phyloP scores from a whole-genome alignment of 1,140 invertebrate genomes.

The Diorhabda sublineata region DNA sequence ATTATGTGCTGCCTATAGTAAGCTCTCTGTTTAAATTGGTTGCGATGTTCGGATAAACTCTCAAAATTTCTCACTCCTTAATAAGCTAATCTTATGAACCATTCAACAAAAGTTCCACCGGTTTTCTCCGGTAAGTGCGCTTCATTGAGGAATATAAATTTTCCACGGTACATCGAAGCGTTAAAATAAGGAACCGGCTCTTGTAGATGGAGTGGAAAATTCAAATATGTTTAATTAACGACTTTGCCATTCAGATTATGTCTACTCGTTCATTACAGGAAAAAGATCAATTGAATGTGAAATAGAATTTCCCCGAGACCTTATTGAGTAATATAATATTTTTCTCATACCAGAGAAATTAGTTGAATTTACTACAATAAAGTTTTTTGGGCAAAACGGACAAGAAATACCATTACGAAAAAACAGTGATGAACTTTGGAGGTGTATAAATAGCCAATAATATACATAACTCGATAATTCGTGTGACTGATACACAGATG shows the following conservation, averaged over 20 bases:
- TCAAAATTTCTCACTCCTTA: not conserved
- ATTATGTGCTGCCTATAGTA: too few relatives aligned
- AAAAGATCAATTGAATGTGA: constrained; percentile 13
- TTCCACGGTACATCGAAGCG: constrained; percentile 14
- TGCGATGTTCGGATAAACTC: too few relatives aligned
- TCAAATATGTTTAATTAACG: constrained; percentile 20
- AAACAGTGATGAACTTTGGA: too few relatives aligned
- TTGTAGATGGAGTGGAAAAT: constrained; percentile 18
- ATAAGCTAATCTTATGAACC: constrained; percentile 7
- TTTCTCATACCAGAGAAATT: too few relatives aligned
- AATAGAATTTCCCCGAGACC: not conserved
- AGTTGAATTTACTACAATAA: too few relatives aligned
- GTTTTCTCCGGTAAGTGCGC: not conserved
- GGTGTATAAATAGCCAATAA: too few relatives aligned
- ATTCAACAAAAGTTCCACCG: constrained; percentile 9
- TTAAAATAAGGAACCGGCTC: constrained; percentile 17
- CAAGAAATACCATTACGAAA: too few relatives aligned
- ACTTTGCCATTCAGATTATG: constrained; percentile 17
- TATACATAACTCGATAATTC: too few relatives aligned
- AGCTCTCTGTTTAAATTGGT: too few relatives aligned
- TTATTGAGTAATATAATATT: too few relatives aligned
- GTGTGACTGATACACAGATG: too few relatives aligned
- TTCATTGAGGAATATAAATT: constrained; percentile 15
- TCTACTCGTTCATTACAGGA: constrained; percentile 8
- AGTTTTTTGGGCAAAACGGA: too few relatives aligned